Evolutionary conservation across 2,888 invertebrate genomes (phyloP), one percentile per base, ranked within the genome.

Genomic region (Plebejus anna): DNA sequence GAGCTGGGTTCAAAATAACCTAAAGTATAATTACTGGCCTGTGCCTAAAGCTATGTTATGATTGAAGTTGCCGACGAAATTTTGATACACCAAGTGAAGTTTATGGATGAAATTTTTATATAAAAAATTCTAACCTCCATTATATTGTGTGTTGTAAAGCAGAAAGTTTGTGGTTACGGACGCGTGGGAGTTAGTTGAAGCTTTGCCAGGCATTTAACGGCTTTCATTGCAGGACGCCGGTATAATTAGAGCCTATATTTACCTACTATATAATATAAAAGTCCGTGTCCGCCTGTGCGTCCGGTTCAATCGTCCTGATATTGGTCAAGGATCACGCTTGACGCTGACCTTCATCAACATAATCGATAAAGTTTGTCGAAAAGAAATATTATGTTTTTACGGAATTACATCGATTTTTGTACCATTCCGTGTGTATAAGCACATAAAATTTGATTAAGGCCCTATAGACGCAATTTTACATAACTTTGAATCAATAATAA

Each of bases 121-220:
- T 22, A 55, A 72, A 42, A 72, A 72, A 72, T 22, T 47, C 42
- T 47, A 47, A 73, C 47, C 73, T 73, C 73, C 13, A 71, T 32
- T 32, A 32, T 66, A 66, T 66, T 66, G 71, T 42, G 47, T 51
- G 73, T 55, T 73, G 32, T 73, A 51, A 73, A 73, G 51, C 51
- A 73, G 73, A 55, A 73, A 73, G 73, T 73, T 73, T 55, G 73
- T 51, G 55, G 73, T 73, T 73, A 32, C 32, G 32, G 22, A 28
- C 73, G 55, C 73, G 51, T 73, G 73, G 55, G 73, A 73, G 51
- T 55, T 73, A 47, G 73, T 73, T 73, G 73, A 73, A 51, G 73
- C 73, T 73, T 42, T 73, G 73, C 73, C 73, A 73, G 73, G 22
- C 73, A 13, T 73, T 51, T 55, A 73, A 73, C 73, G 73, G 55